A percentile compares a stretch with the other conserved stretches of the same genome.
Conservation (phyloP, 1,140 invertebrate species). For the Apis cerana region DNA sequence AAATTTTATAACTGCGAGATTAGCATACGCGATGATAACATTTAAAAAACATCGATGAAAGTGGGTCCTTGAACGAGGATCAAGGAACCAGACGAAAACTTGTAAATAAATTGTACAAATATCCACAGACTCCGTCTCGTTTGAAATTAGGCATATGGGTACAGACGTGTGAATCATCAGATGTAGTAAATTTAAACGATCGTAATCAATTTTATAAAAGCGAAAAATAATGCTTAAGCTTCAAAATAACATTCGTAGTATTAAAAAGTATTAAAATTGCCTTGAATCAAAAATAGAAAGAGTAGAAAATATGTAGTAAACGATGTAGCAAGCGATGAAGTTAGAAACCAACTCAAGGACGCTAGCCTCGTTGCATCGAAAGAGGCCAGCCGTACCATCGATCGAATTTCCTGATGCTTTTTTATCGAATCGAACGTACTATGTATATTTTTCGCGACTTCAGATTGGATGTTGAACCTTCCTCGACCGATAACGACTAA, state of each 20-base stretch:
- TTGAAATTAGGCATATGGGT: background rate
- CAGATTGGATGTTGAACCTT: constrained; percentile 76
- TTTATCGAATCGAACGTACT: background rate
- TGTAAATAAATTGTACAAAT: constrained; percentile 9
- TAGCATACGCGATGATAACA: background rate
- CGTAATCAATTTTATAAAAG: background rate
- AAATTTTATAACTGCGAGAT: background rate
- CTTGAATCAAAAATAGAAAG: too few relatives aligned
- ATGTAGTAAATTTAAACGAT: background rate
- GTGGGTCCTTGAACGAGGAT: background rate
- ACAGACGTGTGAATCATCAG: background rate
- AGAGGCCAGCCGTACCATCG: background rate
- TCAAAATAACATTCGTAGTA: background rate
- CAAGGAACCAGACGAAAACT: constrained; percentile 9
- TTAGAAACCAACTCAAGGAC: background rate
- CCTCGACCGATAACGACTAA: constrained; percentile 61
- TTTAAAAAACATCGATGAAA: background rate
- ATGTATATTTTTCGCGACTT: constrained; percentile 44
- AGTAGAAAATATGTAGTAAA: too few relatives aligned
- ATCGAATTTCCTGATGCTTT: constrained; percentile 15
- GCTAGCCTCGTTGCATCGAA: background rate
- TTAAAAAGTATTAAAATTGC: too few relatives aligned
- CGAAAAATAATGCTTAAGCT: background rate
- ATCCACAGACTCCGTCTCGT: background rate
- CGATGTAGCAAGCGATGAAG: background rate